These are phyloP conservation scores for Drosophila kokeensis DNA, from an alignment of 2,888 invertebrate genomes.

Conservation along the genomic window DNA sequence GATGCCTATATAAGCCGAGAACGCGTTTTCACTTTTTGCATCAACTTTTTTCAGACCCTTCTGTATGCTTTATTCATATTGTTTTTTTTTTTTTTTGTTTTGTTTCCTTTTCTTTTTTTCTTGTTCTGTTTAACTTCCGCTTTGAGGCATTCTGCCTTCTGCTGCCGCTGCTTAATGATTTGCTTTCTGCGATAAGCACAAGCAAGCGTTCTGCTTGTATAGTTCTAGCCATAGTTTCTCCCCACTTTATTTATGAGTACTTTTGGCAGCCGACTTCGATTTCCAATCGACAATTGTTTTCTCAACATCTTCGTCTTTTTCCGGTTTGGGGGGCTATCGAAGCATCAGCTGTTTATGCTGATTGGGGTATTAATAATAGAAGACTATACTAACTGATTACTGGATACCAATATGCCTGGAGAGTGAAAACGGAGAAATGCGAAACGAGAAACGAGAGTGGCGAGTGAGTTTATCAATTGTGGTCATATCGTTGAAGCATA, in stretches of 20 bases:
- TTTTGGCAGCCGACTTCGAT: constrained; percentile 52
- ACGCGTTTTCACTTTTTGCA: constrained; percentile 44
- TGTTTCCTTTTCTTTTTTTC: constrained; percentile 13
- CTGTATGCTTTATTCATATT: constrained; percentile 32
- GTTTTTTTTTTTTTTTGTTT: constrained; percentile 6
- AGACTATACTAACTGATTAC: constrained; percentile 55
- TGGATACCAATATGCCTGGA: constrained; percentile 33
- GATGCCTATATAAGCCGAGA: neutral
- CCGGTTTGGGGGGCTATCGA: constrained; percentile 36
- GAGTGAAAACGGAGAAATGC: neutral
- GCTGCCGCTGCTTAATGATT: constrained; percentile 52
- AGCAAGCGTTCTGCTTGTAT: constrained; percentile 30
- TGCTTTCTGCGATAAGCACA: constrained; percentile 62
- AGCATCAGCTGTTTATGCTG: constrained; percentile 70
- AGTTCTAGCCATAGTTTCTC: constrained; percentile 4
- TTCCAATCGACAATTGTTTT: constrained; percentile 42
- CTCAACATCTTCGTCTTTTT: constrained; percentile 3
- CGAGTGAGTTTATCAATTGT: constrained; percentile 60
- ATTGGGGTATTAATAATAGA: constrained; percentile 67
- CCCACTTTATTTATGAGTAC: constrained; percentile 62
- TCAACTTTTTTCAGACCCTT: constrained; percentile 46
- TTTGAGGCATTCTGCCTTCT: constrained; percentile 52
- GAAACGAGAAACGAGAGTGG: neutral
- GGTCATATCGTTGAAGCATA: constrained; percentile 46
- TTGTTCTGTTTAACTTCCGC: constrained; percentile 45